Evolutionary conservation across 1,140 invertebrate species (phyloP), one percentile per base, ranked within the genome.

Genomic region (Tyrophagus putrescentiae): DNA sequence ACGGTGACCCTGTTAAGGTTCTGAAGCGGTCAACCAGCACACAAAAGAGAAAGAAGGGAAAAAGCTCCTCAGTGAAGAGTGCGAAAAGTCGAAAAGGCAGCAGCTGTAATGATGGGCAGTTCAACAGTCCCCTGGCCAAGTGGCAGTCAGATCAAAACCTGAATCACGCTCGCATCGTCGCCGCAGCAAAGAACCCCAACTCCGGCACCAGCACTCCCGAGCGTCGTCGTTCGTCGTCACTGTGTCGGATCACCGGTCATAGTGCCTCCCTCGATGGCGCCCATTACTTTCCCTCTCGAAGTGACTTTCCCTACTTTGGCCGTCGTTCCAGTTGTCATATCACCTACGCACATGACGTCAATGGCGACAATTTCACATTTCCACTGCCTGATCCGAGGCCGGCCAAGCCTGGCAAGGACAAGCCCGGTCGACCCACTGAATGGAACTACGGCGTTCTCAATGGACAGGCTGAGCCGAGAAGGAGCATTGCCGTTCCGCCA

Each of bases 181-280:
- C 21, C 13, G 11, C 27, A 50, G 13, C 31, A 13, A 23, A 32
- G 2, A 28, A 54, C 50, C 7, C n/a, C n/a, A n/a, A n/a, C n/a
- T n/a, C n/a, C n/a, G n/a, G n/a, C n/a, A n/a, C n/a, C n/a, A n/a
- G n/a, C n/a, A n/a, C n/a, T n/a, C n/a, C n/a, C 16, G 7, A 53
- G n/a, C 52, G 84, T 85, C 65, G 84, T 84, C 1, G 81, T 83
- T 68, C 76, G 82, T 54, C 34, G 9, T 62, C 64, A 59, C 82
- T 83, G 65, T 86, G 85, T 68, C 77, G 82, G 62, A 84, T 88
- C 60, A 87, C 84, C 0, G 83, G 84, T 34, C 85, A 85, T 71
- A 83, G 84, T 11, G 82, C 83, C 29, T 64, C 63, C 1, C 65
- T 69, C 44, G 70, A 70, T 18, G 64, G 67, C 3, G 69, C 71